Conservation (phyloP, 2,113 vertebrate genomes). For the Ovis canadensis region DNA sequence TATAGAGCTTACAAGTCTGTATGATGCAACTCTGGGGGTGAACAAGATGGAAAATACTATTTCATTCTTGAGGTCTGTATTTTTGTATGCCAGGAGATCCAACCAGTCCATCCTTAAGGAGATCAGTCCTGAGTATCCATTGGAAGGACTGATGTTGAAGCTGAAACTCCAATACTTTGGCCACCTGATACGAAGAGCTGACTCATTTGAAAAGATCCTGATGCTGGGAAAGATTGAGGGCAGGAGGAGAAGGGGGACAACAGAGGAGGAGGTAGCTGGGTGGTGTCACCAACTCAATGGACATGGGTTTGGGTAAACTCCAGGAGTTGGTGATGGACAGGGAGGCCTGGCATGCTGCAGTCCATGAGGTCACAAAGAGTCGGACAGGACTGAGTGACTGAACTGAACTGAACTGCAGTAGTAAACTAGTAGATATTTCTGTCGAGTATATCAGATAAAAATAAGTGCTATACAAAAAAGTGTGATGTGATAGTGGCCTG, state of each 20-base stretch:
- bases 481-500: neutral
- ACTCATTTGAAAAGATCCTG: neutral
- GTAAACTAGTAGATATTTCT: neutral
- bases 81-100: neutral
- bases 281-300: neutral
- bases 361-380: neutral
- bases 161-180: neutral
- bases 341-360: fast-evolving
- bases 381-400: neutral
- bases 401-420: neutral
- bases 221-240: neutral
- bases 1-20: too few relatives aligned
- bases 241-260: neutral
- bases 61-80: neutral
- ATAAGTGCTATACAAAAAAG: neutral
- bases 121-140: neutral
- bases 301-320: neutral
- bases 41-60: neutral
- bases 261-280: neutral
- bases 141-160: neutral
- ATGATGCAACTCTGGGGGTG: neutral
- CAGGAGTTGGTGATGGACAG: neutral
- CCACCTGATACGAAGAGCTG: neutral
- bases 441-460: neutral
- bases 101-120: neutral